Evolutionary conservation across 2,113 vertebrate species (phyloP).

Genomic region (Daubentonia madagascariensis): DNA sequence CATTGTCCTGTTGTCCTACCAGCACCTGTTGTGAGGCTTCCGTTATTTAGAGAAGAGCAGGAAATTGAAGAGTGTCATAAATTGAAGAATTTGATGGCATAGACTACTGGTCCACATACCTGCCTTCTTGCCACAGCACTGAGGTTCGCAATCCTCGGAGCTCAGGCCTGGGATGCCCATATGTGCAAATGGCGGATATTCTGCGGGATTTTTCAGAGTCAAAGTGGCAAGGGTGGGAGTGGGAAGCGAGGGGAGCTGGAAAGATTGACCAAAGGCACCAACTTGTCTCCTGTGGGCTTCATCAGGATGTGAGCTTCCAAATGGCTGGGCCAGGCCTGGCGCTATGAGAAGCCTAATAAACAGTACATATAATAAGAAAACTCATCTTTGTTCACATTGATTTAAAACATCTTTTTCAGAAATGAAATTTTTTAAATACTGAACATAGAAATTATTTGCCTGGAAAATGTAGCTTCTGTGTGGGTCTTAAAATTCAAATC

Average conservation of each 20-base stretch:
- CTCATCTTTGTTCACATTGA: background rate
- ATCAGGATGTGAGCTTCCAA: background rate
- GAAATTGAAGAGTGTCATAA: background rate
- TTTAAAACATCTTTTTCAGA: slow-evolving; percentile 10
- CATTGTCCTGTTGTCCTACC: background rate
- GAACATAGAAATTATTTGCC: background rate
- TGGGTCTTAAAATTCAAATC: background rate
- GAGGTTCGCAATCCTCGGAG: background rate
- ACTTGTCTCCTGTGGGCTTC: background rate
- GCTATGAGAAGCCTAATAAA: background rate
- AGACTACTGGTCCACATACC: background rate
- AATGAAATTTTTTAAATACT: background rate
- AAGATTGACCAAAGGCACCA: background rate
- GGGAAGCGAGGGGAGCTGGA: background rate
- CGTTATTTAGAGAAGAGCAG: background rate
- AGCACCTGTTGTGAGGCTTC: background rate
- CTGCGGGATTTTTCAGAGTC: background rate
- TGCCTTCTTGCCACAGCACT: background rate
- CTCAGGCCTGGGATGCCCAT: background rate
- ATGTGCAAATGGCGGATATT: background rate
- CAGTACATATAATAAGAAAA: background rate
- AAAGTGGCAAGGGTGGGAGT: background rate
- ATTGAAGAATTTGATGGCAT: background rate
- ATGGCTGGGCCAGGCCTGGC: background rate
- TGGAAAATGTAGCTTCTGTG: background rate